Conservation (phyloP, 2,113 vertebrate genomes). For the Aldabrachelys gigantea region DNA sequence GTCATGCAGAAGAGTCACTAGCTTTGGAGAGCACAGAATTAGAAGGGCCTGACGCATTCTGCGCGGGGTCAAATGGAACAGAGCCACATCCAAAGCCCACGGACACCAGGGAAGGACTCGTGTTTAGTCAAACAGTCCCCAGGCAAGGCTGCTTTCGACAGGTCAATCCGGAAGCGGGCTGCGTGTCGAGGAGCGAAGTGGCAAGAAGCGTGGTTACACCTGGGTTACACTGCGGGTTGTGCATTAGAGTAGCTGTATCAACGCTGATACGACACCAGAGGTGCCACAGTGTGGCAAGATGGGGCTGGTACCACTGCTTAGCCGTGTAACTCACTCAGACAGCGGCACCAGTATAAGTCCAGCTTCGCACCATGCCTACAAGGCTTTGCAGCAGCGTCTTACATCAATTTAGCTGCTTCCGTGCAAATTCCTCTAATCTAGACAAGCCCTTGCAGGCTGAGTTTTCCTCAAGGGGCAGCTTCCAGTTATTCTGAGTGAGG, state of each 20-base stretch:
- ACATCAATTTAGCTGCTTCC: background rate
- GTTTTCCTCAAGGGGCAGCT: no score
- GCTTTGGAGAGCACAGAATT: fast-evolving
- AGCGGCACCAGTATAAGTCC: background rate
- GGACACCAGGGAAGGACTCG: no score
- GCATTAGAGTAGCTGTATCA: no score
- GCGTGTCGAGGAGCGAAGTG: background rate
- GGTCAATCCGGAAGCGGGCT: background rate
- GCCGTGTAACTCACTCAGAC: background rate
- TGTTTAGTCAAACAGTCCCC: background rate
- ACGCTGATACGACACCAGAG: background rate
- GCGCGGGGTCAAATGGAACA: fast-evolving
- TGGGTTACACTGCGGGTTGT: no score
- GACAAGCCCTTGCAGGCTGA: background rate
- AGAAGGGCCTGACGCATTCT: background rate
- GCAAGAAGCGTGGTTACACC: background rate
- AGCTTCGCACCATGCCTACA: background rate
- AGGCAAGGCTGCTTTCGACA: fast-evolving
- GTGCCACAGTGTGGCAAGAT: background rate
- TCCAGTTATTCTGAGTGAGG: background rate
- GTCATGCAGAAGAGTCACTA: background rate
- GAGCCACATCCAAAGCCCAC: background rate
- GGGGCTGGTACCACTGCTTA: background rate
- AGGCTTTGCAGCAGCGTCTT: fast-evolving
- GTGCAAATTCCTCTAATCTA: background rate